A percentile compares a stretch with the other conserved stretches of the same genome.
phyloP scores from a whole-genome alignment of 2,113 vertebrate genomes.

The Zosterops lateralis region DNA sequence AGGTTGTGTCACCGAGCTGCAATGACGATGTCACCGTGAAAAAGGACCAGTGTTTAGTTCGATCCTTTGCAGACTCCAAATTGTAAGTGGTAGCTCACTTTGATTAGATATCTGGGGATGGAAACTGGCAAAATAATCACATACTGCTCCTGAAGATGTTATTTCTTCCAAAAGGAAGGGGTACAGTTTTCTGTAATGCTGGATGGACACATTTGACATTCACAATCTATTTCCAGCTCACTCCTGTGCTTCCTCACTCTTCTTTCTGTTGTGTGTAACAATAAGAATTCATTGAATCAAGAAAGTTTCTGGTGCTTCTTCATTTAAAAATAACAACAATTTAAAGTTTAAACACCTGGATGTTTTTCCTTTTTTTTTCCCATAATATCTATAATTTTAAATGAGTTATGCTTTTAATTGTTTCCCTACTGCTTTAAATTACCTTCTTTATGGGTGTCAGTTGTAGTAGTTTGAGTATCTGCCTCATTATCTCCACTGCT shows the following conservation, averaged over 20 bases:
- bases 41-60: conserved; percentile 95
- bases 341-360: neutral
- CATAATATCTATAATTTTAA: neutral
- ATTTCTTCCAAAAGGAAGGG: neutral
- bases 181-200: neutral
- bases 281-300: neutral
- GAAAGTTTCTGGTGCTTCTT: neutral
- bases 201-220: neutral
- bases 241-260: neutral
- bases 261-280: neutral
- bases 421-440: neutral
- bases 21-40: conserved; percentile 91
- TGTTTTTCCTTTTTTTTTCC: no score
- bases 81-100: conserved; percentile 82
- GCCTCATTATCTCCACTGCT: neutral
- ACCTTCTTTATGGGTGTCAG: neutral
- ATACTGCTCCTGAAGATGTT: neutral
- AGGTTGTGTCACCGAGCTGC: conserved; percentile 97
- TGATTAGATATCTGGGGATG: neutral
- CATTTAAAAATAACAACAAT: neutral
- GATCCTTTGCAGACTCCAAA: conserved; percentile 93
- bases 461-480: neutral
- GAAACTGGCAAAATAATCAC: neutral
- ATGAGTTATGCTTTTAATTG: neutral
- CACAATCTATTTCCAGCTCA: neutral